Evolutionary conservation across 1,140 invertebrate genomes (phyloP), one percentile per base, ranked within the genome.

Genomic region (Muscidifurax raptorellus): DNA sequence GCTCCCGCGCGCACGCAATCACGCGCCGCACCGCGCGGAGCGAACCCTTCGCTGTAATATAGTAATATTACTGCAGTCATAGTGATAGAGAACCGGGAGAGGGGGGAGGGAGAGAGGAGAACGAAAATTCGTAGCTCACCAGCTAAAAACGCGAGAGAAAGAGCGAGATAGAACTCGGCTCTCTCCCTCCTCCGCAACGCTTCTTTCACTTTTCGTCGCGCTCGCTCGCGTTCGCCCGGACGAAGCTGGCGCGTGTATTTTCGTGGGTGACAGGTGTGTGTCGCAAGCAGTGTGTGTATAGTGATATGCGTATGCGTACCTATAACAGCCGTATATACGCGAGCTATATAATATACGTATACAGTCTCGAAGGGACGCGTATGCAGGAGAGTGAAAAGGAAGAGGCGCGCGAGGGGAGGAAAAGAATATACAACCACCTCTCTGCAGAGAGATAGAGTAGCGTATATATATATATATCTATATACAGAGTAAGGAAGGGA

Each of bases 111-210:
- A 30, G 52, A 66, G 74, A 36, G 59, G 40, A 32, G 74, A 76
- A 28, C 36, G 72, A 77, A 83, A 83, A 83, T 83, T 76, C 59
- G 10, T 25, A 67, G 59, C 44, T 71, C 69, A 30, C 28, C 22
- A 40, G 81, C 66, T 18, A 83, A 83, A 83, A 83, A 83, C 15
- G 13, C 28, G 10, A 27, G 66, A 30, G 66, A 28, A 83, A 25
- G 30, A 67, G 59, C 71, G 82, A 77, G 82, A 69, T 13, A 47
- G 25, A 5, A 40, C 6, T 27, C 64, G 6, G 30, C 27, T 30
- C 36, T 22, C 22, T 15, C 67, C 32, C 25, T 66, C 40, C 25
- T 13, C 22, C 52, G 52, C 44, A 47, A n/a, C 22, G 52, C 27
- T 72, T 69, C 69, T 71, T 40, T 72, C 67, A 15, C 44, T 80